Base-by-base conservation (phyloP, 2,797 vertebrate genomes). In the Chelonia mydas region DNA sequence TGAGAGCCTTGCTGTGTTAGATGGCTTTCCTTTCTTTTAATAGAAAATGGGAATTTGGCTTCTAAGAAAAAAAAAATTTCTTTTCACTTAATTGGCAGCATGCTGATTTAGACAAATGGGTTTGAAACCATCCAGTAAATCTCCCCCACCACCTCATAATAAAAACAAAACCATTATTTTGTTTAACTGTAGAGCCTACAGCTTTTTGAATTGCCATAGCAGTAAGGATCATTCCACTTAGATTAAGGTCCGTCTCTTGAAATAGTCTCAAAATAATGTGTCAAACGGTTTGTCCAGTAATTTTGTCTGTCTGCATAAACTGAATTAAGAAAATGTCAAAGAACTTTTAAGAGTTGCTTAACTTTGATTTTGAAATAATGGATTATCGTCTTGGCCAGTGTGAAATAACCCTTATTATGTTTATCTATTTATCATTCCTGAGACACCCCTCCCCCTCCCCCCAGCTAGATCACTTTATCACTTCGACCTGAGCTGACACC, bases 51-150 rank as follows among this genome's bases (percentile, higher is more conserved):
- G 54, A 84, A 31, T 76, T 90, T 83, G 72, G 53, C 41, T 90
- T 86, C 50, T 50, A n/a, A 23, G 78, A 31, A 23, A 31, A 27
- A n/a, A 1, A 55, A 23, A 74, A 61, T 23, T 1, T 0, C 37
- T 59, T 57, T 41, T 45, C 55, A 47, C 9, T 16, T 57, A 72
- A 19, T 16, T 47, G 33, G 37, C 74, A 77, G 45, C 77, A 45
- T 31, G 27, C 27, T 27, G 27, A 13, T 47, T 47, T 76, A 45
- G 25, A 45, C 41, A 47, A 47, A 7, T 28, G 41, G 7, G 7
- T 45, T 47, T 47, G 45, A 49, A 77, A 27, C 45, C 45, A 49
- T 28, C 12, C 74, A 49, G 74, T 77, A 77, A 77, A 31, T 28
- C 13, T 31, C 27, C 37, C n/a, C 19, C 17, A 21, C 17, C 19